A percentile compares a stretch with the other conserved stretches of the same genome.
These are phyloP conservation scores for Pelusios castaneus DNA, from an alignment of 2,113 vertebrate species.

Conservation along the genomic window DNA sequence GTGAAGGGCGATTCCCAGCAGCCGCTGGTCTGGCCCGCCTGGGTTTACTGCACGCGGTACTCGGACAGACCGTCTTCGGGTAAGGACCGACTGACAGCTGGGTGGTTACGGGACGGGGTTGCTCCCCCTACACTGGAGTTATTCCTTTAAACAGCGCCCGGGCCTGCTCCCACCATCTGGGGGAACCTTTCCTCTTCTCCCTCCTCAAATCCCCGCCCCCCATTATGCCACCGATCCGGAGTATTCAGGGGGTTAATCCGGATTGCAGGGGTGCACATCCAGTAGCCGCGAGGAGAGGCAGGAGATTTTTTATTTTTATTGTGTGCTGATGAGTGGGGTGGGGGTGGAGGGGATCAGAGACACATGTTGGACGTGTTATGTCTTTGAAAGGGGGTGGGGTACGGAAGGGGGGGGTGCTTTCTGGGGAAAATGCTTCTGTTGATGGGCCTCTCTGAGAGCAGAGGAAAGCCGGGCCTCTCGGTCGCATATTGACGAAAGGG, in stretches of 20 bases:
- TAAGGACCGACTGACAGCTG: too few species aligned
- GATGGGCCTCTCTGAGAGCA: not conserved
- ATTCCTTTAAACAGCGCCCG: too few species aligned
- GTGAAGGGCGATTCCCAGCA: constrained; percentile 83
- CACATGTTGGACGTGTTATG: not conserved
- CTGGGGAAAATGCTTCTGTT: not conserved
- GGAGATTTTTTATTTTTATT: not conserved
- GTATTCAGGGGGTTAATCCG: too few species aligned
- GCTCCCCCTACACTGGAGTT: too few species aligned
- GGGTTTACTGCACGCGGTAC: constrained; percentile 98
- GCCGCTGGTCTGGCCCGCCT: constrained; percentile 94
- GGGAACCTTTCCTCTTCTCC: not conserved
- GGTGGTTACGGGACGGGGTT: too few species aligned
- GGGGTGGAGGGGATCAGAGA: not conserved
- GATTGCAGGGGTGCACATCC: too few species aligned
- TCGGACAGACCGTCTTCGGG: constrained; percentile 98
- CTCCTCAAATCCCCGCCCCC: not conserved
- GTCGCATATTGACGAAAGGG: not conserved
- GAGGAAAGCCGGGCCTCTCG: too few species aligned
- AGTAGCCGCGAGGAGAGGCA: not conserved
- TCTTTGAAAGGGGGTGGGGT: not conserved
- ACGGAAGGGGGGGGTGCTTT: not conserved
- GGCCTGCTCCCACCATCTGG: too few species aligned
- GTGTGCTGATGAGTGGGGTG: not conserved
- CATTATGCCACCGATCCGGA: too few species aligned